Conservation (phyloP, 2,888 invertebrate species). For the Chirona hameri region DNA sequence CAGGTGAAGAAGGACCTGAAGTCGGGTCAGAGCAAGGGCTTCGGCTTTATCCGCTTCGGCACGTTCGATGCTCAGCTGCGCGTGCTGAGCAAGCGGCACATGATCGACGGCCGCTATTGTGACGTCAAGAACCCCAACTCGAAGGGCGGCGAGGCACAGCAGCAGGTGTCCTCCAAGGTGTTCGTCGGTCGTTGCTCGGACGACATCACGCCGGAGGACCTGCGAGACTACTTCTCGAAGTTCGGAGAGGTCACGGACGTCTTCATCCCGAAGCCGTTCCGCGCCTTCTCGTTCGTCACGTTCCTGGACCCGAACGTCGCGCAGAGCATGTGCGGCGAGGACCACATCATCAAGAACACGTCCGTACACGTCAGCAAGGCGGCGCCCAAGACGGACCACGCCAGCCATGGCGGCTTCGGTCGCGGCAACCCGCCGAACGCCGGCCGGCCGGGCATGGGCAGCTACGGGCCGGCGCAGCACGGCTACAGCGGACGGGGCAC, state of each 20-base stretch:
- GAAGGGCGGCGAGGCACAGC: no score
- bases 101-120: slow-evolving; percentile 97
- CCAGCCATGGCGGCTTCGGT: slow-evolving; percentile 39
- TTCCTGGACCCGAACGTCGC: no score
- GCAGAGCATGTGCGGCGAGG: no score
- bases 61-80: no score
- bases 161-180: slow-evolving; percentile 84
- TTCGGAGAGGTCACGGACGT: slow-evolving; percentile 93
- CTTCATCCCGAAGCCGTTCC: no score
- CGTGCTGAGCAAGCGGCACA: slow-evolving; percentile 86
- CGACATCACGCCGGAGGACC: slow-evolving; percentile 83
- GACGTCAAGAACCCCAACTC: slow-evolving; percentile 98
- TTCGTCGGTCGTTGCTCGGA: no score
- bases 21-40: slow-evolving; percentile 90
- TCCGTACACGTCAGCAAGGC: slow-evolving; percentile 85
- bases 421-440: slow-evolving; percentile 32
- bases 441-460: no score
- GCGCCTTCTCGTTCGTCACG: no score
- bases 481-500: no score
- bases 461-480: no score
- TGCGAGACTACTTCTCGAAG: slow-evolving; percentile 83
- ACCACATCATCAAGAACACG: slow-evolving; percentile 88
- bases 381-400: slow-evolving; percentile 68
- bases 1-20: slow-evolving; percentile 84
- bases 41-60: no score